Percentiles rank a stretch among this genome's conserved stretches.
phyloP scores from a whole-genome alignment of 2,797 vertebrate genomes.

The Gorsachius magnificus region DNA sequence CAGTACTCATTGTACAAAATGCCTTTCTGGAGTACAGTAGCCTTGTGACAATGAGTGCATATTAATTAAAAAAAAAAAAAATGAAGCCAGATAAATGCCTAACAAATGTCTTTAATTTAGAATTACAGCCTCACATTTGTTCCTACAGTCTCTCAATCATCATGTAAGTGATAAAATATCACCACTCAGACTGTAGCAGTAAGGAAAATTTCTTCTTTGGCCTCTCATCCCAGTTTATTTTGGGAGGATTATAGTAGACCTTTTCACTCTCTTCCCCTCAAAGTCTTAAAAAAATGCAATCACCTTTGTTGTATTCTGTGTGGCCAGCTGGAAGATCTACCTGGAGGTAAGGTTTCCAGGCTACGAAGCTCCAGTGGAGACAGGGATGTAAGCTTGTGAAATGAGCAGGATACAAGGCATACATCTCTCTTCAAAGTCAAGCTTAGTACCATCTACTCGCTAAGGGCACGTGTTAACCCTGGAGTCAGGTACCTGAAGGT shows the following conservation, averaged over 20 bases:
- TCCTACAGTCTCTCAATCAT: neutral
- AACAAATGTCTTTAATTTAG: neutral
- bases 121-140: neutral
- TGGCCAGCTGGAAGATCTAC: neutral
- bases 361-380: neutral
- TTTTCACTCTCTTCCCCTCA: neutral
- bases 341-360: neutral
- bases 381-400: neutral
- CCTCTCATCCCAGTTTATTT: neutral
- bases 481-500: neutral
- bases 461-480: neutral
- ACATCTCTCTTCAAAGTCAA: neutral
- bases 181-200: neutral
- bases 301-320: neutral
- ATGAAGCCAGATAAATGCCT: neutral
- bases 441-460: neutral
- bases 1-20: neutral
- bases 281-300: neutral
- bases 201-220: neutral
- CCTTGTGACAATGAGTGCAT: neutral
- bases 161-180: neutral
- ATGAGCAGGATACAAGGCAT: neutral
- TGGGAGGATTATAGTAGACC: neutral
- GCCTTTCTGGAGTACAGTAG: neutral
- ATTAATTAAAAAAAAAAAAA: neutral